These are phyloP conservation scores for Epizoanthus ramosus DNA, from an alignment of 92 coral and sea anemone species.

Conservation along the genomic window DNA sequence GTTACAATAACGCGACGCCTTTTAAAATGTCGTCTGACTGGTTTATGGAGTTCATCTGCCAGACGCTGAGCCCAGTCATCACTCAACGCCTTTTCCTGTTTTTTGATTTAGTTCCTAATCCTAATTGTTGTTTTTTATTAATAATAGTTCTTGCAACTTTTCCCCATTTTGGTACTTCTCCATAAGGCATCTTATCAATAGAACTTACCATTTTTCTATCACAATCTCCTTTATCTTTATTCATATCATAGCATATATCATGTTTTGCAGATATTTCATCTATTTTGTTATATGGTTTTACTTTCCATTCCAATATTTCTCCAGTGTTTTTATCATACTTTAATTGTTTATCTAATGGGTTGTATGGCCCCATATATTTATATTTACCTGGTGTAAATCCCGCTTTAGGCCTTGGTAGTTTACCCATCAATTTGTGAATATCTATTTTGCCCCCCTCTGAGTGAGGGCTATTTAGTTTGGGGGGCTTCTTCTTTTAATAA, in stretches of 20 bases:
- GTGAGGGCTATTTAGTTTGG: too few relatives aligned
- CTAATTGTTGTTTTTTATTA: neutral
- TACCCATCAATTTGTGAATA: constrained; percentile 19
- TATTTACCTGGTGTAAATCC: neutral
- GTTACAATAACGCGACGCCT: too few relatives aligned
- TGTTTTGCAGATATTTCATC: constrained; percentile 36
- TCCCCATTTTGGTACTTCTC: neutral
- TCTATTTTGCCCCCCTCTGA: neutral
- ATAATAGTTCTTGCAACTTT: neutral
- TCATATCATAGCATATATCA: constrained; percentile 45
- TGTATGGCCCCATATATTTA: neutral
- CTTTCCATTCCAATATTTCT: constrained; percentile 24
- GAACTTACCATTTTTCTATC: constrained; percentile 26
- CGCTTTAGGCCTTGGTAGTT: neutral
- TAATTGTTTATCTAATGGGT: neutral
- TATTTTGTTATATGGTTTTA: constrained; percentile 35
- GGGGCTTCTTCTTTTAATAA: too few relatives aligned
- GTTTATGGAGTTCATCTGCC: too few relatives aligned
- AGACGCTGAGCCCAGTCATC: too few relatives aligned
- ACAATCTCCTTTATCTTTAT: constrained; percentile 6
- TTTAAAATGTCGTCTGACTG: too few relatives aligned
- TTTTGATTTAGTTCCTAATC: neutral
- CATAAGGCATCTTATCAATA: neutral
- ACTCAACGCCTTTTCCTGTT: neutral
- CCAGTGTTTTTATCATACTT: constrained; percentile 7